These are phyloP conservation scores for Fragum fragum DNA, from an alignment of 2,888 invertebrate species.

Conservation along the genomic window DNA sequence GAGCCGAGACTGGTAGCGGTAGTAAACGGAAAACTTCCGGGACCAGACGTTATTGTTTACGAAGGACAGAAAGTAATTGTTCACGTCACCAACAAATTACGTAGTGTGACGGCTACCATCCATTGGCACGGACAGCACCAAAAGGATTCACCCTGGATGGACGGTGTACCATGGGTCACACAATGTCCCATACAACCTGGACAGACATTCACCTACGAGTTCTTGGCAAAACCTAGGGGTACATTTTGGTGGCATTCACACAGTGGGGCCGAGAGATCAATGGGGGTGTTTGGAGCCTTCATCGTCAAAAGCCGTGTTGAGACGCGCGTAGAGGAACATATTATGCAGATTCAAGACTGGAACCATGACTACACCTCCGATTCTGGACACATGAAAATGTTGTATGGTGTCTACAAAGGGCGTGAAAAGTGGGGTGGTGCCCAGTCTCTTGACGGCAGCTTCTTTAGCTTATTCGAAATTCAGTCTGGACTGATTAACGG, in stretches of 20 bases:
- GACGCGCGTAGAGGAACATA: slow-evolving; percentile 57
- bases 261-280: slow-evolving; percentile 76
- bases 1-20: slow-evolving; percentile 71
- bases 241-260: slow-evolving; percentile 80
- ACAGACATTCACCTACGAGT: slow-evolving; percentile 81
- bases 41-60: slow-evolving; percentile 80
- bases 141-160: slow-evolving; percentile 77
- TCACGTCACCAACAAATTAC: slow-evolving; percentile 77
- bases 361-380: slow-evolving; percentile 75
- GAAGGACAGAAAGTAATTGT: slow-evolving; percentile 77
- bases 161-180: slow-evolving; percentile 78
- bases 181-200: slow-evolving; percentile 83
- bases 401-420: slow-evolving; percentile 66
- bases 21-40: slow-evolving; percentile 79
- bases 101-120: slow-evolving; percentile 71
- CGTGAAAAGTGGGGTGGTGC: slow-evolving; percentile 45
- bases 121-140: slow-evolving; percentile 84
- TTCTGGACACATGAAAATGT: slow-evolving; percentile 65
- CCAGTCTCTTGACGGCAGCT: slow-evolving; percentile 60
- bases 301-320: slow-evolving; percentile 70
- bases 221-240: slow-evolving; percentile 72
- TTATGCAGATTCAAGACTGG: slow-evolving; percentile 76
- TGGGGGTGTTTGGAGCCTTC: slow-evolving; percentile 80
- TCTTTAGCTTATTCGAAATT: slow-evolving; percentile 65
- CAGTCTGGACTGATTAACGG: slow-evolving; percentile 79